Base-by-base conservation (phyloP, 2,113 vertebrate genomes). In the Coregonus clupeaformis region DNA sequence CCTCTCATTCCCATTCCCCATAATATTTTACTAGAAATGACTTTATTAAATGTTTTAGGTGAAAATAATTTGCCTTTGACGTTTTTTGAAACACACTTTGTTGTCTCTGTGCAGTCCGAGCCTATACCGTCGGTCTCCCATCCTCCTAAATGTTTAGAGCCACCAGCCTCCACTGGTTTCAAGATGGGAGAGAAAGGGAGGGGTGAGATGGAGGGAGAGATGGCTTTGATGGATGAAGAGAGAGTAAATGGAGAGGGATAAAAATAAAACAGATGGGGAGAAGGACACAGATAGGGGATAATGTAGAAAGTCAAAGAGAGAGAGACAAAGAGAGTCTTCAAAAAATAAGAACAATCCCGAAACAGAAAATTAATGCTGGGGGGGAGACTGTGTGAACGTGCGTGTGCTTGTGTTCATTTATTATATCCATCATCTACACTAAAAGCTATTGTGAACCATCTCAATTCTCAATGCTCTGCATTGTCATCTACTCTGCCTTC, bases 181-280 rank as follows among this genome's bases (percentile, higher is more conserved):
- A 52, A 20, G 75, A 73, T 60, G 57, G 57, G n/a, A 60, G 57
- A 22, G 57, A 60, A 22, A 24, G 57, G 20, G 76, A 75, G 49
- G 52, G 77, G 77, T 13, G 45, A 52, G 45, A 69, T 4, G 22
- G 22, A 45, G 47, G n/a, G 24, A 24, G 5, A 49, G n/a, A 3
- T 13, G 22, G 24, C 42, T 47, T 52, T 52, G 49, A 52, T 60
- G n/a, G 57, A 24, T 60, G n/a, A 60, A 60, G 57, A 24, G 57
- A 55, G 52, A 42, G 32, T 45, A 36, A 68, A 42, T 36, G 18
- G 55, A 59, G 20, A 59, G 20, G n/a, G 36, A 42, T 42, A 11
- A 42, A 42, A 42, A 11, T n/a, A 22, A 22, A 60, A 16, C 3
- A 7, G 16, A 68, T 30, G 7, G 18, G 20, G 20, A 36, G 29